A percentile compares a stretch with the other conserved stretches of the same genome.
These are phyloP conservation scores for Nymphalis io DNA, from an alignment of 1,140 invertebrate genomes.

Conservation along the genomic window DNA sequence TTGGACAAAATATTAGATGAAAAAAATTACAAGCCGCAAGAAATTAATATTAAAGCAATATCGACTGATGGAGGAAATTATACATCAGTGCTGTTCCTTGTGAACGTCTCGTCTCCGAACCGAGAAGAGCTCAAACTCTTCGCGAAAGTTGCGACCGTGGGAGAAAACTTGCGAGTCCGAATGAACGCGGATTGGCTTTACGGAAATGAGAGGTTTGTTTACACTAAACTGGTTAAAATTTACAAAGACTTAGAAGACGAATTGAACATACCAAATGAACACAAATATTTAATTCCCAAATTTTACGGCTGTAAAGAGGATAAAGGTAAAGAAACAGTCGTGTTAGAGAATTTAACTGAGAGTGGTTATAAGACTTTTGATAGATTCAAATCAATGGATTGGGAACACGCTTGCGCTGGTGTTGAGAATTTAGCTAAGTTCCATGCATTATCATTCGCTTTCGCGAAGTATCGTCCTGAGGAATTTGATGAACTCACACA, in stretches of 20 bases:
- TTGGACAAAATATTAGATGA: conserved; percentile 46
- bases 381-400: conserved; percentile 52
- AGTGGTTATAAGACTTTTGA: conserved; percentile 47
- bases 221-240: conserved; percentile 46
- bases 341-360: conserved; percentile 54
- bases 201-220: conserved; percentile 52
- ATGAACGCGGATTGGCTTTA: conserved; percentile 50
- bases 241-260: conserved; percentile 52
- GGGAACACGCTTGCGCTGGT: conserved; percentile 45
- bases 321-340: conserved; percentile 46
- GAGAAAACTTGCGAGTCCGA: conserved; percentile 35
- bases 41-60: conserved; percentile 41
- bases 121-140: conserved; percentile 54
- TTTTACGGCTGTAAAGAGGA: conserved; percentile 45
- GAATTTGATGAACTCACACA: conserved; percentile 44
- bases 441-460: conserved; percentile 62
- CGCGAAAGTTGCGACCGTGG: conserved; percentile 57
- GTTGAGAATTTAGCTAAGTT: conserved; percentile 54
- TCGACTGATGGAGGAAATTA: conserved; percentile 53
- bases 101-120: conserved; percentile 36
- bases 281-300: conserved; percentile 54
- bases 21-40: conserved; percentile 29
- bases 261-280: conserved; percentile 36
- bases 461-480: conserved; percentile 49
- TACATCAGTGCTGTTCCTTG: conserved; percentile 47